Percentiles rank a stretch among this genome's conserved stretches.
phyloP scores from a whole-genome alignment of 2,888 invertebrate genomes.

The Craniophora ligustri region DNA sequence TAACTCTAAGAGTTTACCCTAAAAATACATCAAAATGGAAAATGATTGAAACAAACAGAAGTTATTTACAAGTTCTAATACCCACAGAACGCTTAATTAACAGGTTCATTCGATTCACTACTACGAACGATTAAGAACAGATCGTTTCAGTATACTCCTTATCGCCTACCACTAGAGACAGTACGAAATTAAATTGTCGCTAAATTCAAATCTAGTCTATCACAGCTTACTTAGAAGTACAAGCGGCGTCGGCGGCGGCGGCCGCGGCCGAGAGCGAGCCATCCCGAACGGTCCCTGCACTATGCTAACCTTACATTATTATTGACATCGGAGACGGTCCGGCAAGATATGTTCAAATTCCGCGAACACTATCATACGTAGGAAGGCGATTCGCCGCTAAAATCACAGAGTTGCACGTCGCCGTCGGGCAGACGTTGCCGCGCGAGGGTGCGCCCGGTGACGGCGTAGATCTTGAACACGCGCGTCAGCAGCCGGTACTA shows the following conservation, averaged over 20 bases:
- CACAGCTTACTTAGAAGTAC: conserved; percentile 84
- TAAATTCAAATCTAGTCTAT: conserved; percentile 84
- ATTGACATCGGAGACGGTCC: conserved; percentile 48
- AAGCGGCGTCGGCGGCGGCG: conserved; percentile 57
- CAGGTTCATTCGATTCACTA: conserved; percentile 68
- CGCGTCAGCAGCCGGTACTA: conserved; percentile 86
- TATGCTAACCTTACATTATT: conserved; percentile 44
- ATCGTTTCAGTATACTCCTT: conserved; percentile 71
- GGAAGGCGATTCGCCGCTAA: conserved; percentile 46
- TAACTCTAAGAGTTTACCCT: conserved; percentile 81
- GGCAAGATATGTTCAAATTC: conserved; percentile 61
- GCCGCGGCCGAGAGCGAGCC: conserved; percentile 44
- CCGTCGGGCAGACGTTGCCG: conserved; percentile 46
- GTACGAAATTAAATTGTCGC: conserved; percentile 68
- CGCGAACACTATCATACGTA: conserved; percentile 47
- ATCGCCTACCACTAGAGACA: conserved; percentile 77
- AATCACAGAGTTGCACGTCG: conserved; percentile 53
- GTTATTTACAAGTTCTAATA: conserved; percentile 81
- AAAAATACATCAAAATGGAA: conserved; percentile 86
- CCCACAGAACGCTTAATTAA: conserved; percentile 79
- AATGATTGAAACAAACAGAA: conserved; percentile 77
- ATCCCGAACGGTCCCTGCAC: conserved; percentile 39
- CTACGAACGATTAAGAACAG: conserved; percentile 62
- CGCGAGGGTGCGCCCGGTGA: conserved; percentile 53
- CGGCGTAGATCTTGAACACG: conserved; percentile 84